Conservation (phyloP, 2,797 vertebrate species). For the Phoeniculus purpureus region DNA sequence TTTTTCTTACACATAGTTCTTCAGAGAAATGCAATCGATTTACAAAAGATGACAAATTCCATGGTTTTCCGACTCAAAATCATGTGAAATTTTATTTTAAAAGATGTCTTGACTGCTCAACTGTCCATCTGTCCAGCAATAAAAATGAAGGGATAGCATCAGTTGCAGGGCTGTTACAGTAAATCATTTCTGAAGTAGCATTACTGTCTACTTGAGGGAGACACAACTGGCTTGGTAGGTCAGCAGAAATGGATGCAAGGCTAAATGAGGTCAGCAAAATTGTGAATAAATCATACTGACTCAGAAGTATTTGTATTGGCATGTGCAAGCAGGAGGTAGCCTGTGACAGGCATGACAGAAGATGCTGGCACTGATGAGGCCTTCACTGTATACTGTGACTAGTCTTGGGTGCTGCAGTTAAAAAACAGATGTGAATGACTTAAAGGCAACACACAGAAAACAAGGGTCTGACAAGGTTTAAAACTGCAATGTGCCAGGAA, state of each 20-base stretch:
- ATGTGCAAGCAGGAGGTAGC: not conserved
- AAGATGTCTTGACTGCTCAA: not conserved
- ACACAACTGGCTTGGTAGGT: conserved; percentile 12
- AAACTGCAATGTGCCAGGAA: not conserved
- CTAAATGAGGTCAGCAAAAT: conserved; percentile 1
- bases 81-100: not conserved
- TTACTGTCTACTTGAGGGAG: conserved; percentile 19
- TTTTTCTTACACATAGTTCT: not conserved
- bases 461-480: not conserved
- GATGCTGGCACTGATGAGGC: not conserved
- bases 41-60: not conserved
- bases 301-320: not conserved
- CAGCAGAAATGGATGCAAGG: not conserved
- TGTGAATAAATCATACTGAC: not conserved
- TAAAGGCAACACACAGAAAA: not conserved
- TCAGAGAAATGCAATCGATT: not conserved
- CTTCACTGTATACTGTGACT: not conserved
- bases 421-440: not conserved
- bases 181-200: conserved; percentile 20
- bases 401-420: not conserved
- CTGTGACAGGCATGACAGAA: not conserved
- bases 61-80: not conserved
- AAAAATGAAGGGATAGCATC: not conserved
- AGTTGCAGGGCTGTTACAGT: not conserved
- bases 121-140: not conserved